Percentiles rank a stretch among this genome's conserved stretches.
Conservation (phyloP, 2,888 invertebrate genomes). For the Aradus depressus region DNA sequence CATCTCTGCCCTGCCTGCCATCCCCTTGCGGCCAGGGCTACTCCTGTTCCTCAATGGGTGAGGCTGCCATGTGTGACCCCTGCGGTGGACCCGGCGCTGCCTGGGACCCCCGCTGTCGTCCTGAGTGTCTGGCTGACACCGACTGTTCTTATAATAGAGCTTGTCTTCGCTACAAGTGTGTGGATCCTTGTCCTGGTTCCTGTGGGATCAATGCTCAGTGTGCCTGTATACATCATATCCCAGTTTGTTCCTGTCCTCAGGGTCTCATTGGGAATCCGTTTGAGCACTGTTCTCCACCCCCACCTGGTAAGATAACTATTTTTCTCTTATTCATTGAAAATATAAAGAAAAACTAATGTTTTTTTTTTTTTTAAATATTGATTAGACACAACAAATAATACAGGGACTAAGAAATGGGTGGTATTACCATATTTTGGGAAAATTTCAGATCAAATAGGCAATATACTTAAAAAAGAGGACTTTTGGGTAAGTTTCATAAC, state of each 20-base stretch:
- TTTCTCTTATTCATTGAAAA: neutral
- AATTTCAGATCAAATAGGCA: no score
- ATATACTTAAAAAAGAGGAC: no score
- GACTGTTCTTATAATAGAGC: constrained; percentile 70
- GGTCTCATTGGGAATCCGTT: constrained; percentile 65
- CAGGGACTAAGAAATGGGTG: no score
- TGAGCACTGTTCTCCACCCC: constrained; percentile 55
- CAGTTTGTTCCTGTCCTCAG: constrained; percentile 56
- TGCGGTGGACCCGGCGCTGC: constrained; percentile 56
- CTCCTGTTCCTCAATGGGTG: constrained; percentile 58
- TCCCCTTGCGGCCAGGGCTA: constrained; percentile 62
- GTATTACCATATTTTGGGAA: no score
- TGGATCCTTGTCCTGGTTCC: constrained; percentile 67
- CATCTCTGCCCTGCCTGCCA: constrained; percentile 58
- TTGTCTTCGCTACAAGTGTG: constrained; percentile 60
- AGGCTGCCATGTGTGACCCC: constrained; percentile 68
- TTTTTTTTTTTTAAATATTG: constrained; percentile 36
- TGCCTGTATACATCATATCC: constrained; percentile 56
- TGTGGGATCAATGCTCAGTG: constrained; percentile 65
- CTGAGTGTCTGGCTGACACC: constrained; percentile 68
- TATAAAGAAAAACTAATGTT: no score
- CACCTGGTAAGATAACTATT: constrained; percentile 44
- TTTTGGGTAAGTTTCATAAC: no score
- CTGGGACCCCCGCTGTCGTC: constrained; percentile 62
- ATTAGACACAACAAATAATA: no score